phyloP scores from a whole-genome alignment of 2,888 invertebrate species.

The Trisateles emortualis region DNA sequence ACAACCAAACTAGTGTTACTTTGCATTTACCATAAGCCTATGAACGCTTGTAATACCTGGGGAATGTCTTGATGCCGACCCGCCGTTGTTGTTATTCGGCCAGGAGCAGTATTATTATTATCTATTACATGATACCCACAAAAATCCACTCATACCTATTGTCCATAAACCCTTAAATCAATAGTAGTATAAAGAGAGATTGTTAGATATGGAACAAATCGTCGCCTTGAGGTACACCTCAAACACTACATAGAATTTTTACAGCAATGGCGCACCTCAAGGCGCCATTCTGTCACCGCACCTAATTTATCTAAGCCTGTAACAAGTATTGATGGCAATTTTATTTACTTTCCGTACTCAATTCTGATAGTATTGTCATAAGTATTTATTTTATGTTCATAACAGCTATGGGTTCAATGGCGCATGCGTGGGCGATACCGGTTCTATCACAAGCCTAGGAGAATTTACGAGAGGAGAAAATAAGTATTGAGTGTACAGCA shows the following conservation, averaged over 20 bases:
- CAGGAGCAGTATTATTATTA: no score
- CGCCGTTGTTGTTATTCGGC: no score
- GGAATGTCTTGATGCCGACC: no score
- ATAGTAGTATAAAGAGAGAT: no score
- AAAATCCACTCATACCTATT: no score
- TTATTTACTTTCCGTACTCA: not conserved
- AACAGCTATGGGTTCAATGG: not conserved
- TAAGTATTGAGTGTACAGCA: not conserved
- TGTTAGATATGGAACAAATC: no score
- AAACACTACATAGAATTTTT: no score
- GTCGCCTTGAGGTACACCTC: not conserved
- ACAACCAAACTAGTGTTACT: no score
- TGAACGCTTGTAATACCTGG: no score
- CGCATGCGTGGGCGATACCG: not conserved
- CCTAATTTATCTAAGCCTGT: not conserved
- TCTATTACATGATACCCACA: no score
- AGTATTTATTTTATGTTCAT: not conserved
- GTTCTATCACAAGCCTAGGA: not conserved
- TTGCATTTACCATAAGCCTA: no score
- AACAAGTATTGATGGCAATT: not conserved
- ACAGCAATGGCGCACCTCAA: not conserved
- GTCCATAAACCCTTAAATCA: no score
- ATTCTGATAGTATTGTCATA: not conserved
- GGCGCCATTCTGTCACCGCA: not conserved
- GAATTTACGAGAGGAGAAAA: slow-evolving; percentile 1